Evolutionary conservation across 2,113 vertebrate species (phyloP), one percentile per base, ranked within the genome.

Genomic region (Progne subis): DNA sequence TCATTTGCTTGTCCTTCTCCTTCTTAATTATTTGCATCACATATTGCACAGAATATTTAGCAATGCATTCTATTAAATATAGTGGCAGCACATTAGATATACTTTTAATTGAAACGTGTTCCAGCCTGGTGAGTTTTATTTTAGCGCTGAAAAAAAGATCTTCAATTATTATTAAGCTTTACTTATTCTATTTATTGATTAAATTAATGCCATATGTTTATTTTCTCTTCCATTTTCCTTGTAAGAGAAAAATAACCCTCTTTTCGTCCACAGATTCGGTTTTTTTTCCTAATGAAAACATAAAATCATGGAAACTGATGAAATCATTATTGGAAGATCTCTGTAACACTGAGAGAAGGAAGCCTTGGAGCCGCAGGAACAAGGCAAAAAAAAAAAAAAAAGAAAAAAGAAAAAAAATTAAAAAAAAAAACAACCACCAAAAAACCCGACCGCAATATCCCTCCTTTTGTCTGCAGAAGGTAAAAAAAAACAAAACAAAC

Each of bases 71-170:
- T 43, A 86, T 93, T 92, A 94, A 93, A 96, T 95, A 91, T 82
- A 94, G 95, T 39, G 76, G 82, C 37, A 97, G 92, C 86, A 80
- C 55, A 88, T 96, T 83, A 92, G 87, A 85, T 65, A 59, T 57
- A 69, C 59, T 95, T 80, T 96, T 70, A 82, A 96, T 80, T 94
- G 85, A 95, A 97, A 92, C 76, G 91, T 95, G 63, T 75, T 56
- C 14, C 63, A 92, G 57, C 4, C 92, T 81, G 95, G 88, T 77
- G 56, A 69, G 72, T 92, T 49, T 76, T 70, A 49, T 92, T 92
- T 96, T 88, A 70, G 60, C 32, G 80, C 53, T 94, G 70, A 91
- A 77, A 82, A 80, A 80, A 80, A 80, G 39, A 80, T 82, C 74
- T 77, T 84, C 70, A 52, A 15, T n/a, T 63, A 87, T 91, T 56